Base-by-base conservation (phyloP, 2,113 vertebrate species). In the Planiliza haematocheilus region DNA sequence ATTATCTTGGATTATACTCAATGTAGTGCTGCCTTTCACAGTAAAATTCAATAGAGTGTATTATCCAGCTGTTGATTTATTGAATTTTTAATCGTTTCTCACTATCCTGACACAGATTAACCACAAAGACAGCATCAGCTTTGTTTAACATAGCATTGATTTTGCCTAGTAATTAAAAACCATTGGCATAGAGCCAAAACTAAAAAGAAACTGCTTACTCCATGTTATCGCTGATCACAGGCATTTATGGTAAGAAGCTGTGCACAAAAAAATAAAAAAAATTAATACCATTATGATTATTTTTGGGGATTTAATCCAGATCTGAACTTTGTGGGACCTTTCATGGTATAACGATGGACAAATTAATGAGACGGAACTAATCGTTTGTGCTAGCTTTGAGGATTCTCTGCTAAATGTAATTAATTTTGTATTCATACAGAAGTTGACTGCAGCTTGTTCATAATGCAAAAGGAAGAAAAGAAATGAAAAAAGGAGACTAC, bases 81-180 rank as follows among this genome's bases (percentile, higher is more conserved):
- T 68, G 14, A 56, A 52, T 53, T 51, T 45, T 65, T 5, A 46
- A 64, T 75, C 50, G 48, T 66, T 11, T 18, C 20, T 48, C n/a
- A n/a, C 18, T 38, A 7, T 21, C 17, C 17, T 66, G n/a, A 34
- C 30, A 50, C 17, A 58, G 18, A 18, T 57, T 39, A 52, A 36
- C 16, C 9, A 38, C 8, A 20, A 16, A 55, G 21, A 50, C 38
- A 20, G 39, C 17, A 52, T 58, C 36, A 7, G 1, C 53, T 53
- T 41, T 52, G 17, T 61, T 41, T 3, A 41, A 7, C 12, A 11
- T 17, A 0, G 9, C 37, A 18, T 62, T 50, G 37, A 69, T 58
- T 69, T 62, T 52, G 1, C 11, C 24, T 1, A 4, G 16, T 52
- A 64, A 60, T 59, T 46, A 16, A 49, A 20, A 57, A 52, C 17